phyloP scores from a whole-genome alignment of 2,113 vertebrate species.

The Takifugu bimaculatus region DNA sequence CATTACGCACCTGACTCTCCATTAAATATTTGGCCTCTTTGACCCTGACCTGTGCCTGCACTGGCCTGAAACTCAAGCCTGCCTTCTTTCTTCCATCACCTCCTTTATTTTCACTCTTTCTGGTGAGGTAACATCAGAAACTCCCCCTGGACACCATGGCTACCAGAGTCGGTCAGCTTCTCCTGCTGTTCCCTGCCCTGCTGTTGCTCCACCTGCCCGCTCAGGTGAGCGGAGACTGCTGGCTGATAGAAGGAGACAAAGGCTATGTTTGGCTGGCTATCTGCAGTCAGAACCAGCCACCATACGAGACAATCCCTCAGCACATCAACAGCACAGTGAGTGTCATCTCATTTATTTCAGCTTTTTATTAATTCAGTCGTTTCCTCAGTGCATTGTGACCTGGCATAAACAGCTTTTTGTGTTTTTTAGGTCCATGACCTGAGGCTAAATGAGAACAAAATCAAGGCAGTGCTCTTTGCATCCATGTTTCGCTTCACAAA shows the following conservation, averaged over 20 bases:
- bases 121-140: constrained; percentile 30
- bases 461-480: constrained; percentile 90
- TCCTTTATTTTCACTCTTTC: constrained; percentile 23
- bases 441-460: constrained; percentile 95
- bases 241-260: constrained; percentile 98
- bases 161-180: constrained; percentile 31
- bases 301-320: constrained; percentile 95
- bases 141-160: constrained; percentile 58
- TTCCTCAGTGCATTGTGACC: no score
- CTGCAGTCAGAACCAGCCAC: constrained; percentile 99
- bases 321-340: constrained; percentile 96
- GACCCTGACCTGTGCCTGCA: constrained; percentile 16
- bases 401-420: background rate
- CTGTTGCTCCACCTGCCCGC: constrained; percentile 73
- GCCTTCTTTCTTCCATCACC: constrained; percentile 1
- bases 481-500: constrained; percentile 97
- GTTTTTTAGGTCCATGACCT: constrained; percentile 82
- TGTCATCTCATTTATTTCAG: constrained; percentile 3
- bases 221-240: constrained; percentile 84
- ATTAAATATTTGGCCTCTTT: constrained; percentile 5
- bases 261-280: constrained; percentile 98
- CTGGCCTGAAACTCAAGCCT: constrained; percentile 29
- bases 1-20: constrained; percentile 22
- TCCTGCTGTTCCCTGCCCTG: constrained; percentile 53
- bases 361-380: no score